Evolutionary conservation across 1,140 invertebrate genomes (phyloP).

Genomic region (Cydia amplana): DNA sequence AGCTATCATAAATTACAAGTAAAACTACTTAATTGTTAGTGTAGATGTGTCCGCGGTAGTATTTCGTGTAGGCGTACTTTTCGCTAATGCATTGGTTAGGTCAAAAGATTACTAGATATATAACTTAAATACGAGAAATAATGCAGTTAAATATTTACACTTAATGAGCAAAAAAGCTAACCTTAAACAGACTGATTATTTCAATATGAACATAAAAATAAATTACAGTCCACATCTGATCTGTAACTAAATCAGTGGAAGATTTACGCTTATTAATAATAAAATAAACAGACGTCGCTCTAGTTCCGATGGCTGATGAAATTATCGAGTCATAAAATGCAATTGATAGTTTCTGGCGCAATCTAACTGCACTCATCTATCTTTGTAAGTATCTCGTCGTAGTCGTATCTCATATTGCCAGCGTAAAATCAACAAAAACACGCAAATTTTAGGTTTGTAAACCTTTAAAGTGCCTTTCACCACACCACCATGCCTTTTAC

Average conservation of each 20-base stretch:
- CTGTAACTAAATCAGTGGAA: constrained; percentile 57
- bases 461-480: no score
- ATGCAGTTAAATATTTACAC: neutral
- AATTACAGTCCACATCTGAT: neutral
- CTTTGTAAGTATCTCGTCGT: no score
- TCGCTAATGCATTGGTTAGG: neutral
- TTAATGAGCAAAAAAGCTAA: neutral
- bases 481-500: no score
- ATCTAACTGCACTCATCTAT: neutral
- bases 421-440: neutral
- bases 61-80: neutral
- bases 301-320: constrained; percentile 38
- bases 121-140: no score
- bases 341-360: neutral
- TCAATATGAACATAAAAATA: neutral
- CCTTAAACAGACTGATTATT: neutral
- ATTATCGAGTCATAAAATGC: constrained; percentile 9
- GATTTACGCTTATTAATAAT: constrained; percentile 59
- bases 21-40: neutral
- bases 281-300: constrained; percentile 57
- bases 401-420: neutral
- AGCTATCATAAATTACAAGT: neutral
- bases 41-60: neutral
- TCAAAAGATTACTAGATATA: no score
- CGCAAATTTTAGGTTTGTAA: neutral